A percentile compares a stretch with the other conserved stretches of the same genome.
These are phyloP conservation scores for Drosophila erecta DNA, from an alignment of 1,140 invertebrate genomes.

Conservation along the genomic window DNA sequence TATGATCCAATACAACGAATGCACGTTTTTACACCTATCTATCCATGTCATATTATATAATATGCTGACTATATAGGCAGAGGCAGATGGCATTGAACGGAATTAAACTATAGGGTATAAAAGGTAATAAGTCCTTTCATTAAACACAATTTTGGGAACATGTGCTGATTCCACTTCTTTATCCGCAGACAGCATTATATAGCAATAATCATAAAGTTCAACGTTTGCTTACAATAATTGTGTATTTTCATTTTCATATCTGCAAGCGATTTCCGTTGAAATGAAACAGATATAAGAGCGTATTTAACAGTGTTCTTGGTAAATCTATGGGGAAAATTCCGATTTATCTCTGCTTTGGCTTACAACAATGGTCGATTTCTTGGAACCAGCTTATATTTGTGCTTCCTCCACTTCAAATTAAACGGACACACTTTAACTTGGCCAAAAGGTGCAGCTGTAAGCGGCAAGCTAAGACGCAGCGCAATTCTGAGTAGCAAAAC, in stretches of 20 bases:
- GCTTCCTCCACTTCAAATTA: slow-evolving; percentile 8
- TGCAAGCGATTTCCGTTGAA: background rate
- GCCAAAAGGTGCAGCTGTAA: slow-evolving; percentile 42
- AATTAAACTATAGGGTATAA: too few relatives aligned
- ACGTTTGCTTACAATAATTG: background rate
- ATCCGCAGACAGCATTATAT: background rate
- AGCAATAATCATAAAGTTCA: background rate
- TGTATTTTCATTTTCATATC: background rate
- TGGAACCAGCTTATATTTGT: background rate
- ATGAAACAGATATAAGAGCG: background rate
- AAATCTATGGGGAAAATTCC: background rate
- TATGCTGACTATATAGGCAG: too few relatives aligned
- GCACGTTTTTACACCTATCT: too few relatives aligned
- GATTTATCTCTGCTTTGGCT: background rate
- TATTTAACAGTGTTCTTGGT: too few relatives aligned
- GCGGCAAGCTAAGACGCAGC: slow-evolving; percentile 19
- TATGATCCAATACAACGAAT: too few relatives aligned
- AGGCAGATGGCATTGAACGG: too few relatives aligned
- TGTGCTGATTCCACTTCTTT: too few relatives aligned
- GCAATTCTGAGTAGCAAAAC: slow-evolving; percentile 34
- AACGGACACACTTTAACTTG: slow-evolving; percentile 54
- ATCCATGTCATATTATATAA: too few relatives aligned
- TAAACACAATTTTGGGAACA: too few relatives aligned
- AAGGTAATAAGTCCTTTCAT: too few relatives aligned
- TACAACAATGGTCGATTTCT: background rate